A percentile compares a stretch with the other conserved stretches of the same genome.
Evolutionary conservation across 30 jellyfish, hydroid and myxozoan genomes (phyloP).

Genomic region (Aurelia aurita): DNA sequence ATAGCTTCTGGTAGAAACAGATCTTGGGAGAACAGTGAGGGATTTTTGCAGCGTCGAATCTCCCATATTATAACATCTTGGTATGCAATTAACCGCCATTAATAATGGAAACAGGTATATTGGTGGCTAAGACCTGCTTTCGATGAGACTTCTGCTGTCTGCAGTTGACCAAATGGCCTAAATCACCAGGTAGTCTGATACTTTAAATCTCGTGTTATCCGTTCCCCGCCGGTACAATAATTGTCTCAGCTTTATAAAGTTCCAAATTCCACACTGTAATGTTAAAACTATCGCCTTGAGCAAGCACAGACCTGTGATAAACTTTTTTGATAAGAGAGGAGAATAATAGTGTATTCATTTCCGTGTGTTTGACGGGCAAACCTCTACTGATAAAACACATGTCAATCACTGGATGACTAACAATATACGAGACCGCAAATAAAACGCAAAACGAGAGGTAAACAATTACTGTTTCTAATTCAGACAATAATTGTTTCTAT

Average conservation of each 20-base stretch:
- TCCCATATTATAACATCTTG: conserved; percentile 31
- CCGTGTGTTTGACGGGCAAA: conserved; percentile 60
- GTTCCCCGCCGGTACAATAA: background rate
- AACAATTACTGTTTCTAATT: background rate
- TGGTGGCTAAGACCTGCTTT: too few species aligned
- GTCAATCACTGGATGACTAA: conserved; percentile 48
- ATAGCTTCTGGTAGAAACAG: too few species aligned
- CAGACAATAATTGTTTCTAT: conserved; percentile 36
- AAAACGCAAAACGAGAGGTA: conserved; percentile 14
- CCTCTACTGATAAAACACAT: conserved; percentile 2
- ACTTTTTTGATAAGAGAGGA: background rate
- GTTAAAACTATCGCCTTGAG: conserved; percentile 30
- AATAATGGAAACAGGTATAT: too few species aligned
- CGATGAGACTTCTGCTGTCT: background rate
- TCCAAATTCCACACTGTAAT: background rate
- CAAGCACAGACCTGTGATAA: conserved; percentile 39
- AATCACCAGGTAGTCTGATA: background rate
- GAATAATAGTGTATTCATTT: conserved; percentile 29
- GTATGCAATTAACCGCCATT: conserved; percentile 6
- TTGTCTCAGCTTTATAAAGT: background rate
- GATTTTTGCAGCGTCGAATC: background rate
- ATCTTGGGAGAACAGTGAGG: background rate
- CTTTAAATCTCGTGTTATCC: background rate
- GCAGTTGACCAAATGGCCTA: background rate
- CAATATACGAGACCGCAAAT: conserved; percentile 29